Evolutionary conservation across 2,113 vertebrate genomes (phyloP).

Genomic region (Tragelaphus scriptus): DNA sequence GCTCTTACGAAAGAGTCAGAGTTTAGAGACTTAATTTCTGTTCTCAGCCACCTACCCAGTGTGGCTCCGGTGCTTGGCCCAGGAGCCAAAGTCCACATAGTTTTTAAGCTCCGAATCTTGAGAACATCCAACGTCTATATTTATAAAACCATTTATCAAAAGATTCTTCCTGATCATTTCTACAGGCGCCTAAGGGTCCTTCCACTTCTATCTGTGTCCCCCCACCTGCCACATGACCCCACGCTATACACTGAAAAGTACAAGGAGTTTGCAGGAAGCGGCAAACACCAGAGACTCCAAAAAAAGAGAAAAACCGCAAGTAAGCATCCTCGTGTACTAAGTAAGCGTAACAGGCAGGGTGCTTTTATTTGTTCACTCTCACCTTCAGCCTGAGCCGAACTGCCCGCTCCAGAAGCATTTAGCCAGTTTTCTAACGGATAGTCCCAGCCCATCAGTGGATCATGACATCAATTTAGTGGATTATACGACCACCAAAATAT

Average conservation of each 20-base stretch:
- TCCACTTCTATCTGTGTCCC: accelerated
- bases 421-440: not conserved
- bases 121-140: not conserved
- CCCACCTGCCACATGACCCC: not conserved
- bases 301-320: not conserved
- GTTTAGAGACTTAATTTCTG: not conserved
- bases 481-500: too few species aligned
- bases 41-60: not conserved
- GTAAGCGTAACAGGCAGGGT: accelerated
- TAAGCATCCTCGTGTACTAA: accelerated
- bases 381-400: accelerated
- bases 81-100: not conserved
- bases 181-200: not conserved
- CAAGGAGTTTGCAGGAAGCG: not conserved
- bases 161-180: not conserved
- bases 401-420: not conserved
- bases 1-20: not conserved
- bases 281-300: not conserved
- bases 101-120: not conserved
- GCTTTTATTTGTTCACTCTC: accelerated
- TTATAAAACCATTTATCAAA: not conserved
- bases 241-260: accelerated
- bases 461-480: not conserved
- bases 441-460: not conserved
- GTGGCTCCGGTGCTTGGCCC: not conserved